phyloP scores from a whole-genome alignment of 2,888 invertebrate genomes.

The Hypomecis atomaria region DNA sequence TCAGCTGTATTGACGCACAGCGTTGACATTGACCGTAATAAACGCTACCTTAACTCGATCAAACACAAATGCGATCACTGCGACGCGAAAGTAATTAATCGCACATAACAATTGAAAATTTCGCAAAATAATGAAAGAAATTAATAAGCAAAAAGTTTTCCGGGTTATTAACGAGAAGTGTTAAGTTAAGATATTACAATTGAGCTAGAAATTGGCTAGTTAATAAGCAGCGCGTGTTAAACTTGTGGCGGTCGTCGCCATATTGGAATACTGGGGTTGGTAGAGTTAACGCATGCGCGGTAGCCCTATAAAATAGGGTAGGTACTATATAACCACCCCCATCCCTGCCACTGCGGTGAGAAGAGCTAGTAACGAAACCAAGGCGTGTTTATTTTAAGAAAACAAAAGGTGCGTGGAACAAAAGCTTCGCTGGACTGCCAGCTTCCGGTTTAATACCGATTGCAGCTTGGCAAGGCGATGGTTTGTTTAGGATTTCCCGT shows the following conservation, averaged over 20 bases:
- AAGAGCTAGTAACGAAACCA: conserved; percentile 39
- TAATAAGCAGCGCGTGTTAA: conserved; percentile 75
- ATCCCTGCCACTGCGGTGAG: conserved; percentile 40
- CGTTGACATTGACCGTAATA: conserved; percentile 58
- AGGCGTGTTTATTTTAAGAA: conserved; percentile 47
- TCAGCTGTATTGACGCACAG: conserved; percentile 51
- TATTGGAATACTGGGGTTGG: conserved; percentile 76
- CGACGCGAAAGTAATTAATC: conserved; percentile 46
- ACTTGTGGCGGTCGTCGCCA: conserved; percentile 79
- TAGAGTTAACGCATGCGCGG: conserved; percentile 71
- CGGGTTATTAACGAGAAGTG: not conserved
- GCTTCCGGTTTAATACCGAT: conserved; percentile 18
- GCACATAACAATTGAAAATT: conserved; percentile 36
- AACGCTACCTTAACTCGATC: conserved; percentile 56
- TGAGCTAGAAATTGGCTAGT: conserved; percentile 47
- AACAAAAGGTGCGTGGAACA: conserved; percentile 46
- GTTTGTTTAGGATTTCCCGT: conserved; percentile 24
- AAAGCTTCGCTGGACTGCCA: conserved; percentile 46
- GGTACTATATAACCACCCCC: conserved; percentile 61
- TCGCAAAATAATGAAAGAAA: conserved; percentile 40
- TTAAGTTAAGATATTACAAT: conserved; percentile 37
- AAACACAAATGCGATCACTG: conserved; percentile 67
- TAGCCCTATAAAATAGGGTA: conserved; percentile 56
- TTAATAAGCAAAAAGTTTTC: conserved; percentile 38
- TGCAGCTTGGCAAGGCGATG: conserved; percentile 14